These are phyloP conservation scores for Eupelmus urozonus DNA, from an alignment of 2,888 invertebrate genomes.

Conservation along the genomic window DNA sequence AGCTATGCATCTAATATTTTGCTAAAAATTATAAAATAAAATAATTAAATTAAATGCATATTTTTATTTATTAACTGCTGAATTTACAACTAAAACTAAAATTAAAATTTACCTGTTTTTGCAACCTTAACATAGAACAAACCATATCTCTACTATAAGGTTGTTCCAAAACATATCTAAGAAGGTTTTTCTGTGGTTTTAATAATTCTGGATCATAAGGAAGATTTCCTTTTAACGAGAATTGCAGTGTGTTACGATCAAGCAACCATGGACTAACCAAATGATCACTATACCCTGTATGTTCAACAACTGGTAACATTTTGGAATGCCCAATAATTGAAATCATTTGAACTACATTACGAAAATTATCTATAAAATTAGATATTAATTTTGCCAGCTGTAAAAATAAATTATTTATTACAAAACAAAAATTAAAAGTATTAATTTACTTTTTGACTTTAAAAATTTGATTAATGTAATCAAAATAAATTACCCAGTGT, in stretches of 20 bases:
- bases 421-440: too few species aligned
- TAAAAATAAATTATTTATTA: too few species aligned
- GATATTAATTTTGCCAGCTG: slow-evolving; percentile 91
- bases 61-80: too few species aligned
- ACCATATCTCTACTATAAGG: slow-evolving; percentile 98
- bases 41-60: slow-evolving; percentile 6
- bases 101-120: slow-evolving; percentile 85
- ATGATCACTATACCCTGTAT: slow-evolving; percentile 93
- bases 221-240: slow-evolving; percentile 85
- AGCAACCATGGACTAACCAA: slow-evolving; percentile 95
- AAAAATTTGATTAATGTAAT: slow-evolving; percentile 14
- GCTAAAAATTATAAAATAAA: slow-evolving; percentile 74
- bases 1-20: slow-evolving; percentile 91
- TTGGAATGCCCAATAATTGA: slow-evolving; percentile 93
- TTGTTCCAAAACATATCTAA: slow-evolving; percentile 94
- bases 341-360: slow-evolving; percentile 96
- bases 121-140: slow-evolving; percentile 94
- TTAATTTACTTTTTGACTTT: too few species aligned
- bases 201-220: slow-evolving; percentile 93
- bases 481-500: slow-evolving; percentile 86
- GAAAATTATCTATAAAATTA: slow-evolving; percentile 94
- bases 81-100: background rate
- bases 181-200: slow-evolving; percentile 91
- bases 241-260: slow-evolving; percentile 89
- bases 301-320: slow-evolving; percentile 96